Base-by-base conservation (phyloP, 2,888 invertebrate species). In the Nineta flava region DNA sequence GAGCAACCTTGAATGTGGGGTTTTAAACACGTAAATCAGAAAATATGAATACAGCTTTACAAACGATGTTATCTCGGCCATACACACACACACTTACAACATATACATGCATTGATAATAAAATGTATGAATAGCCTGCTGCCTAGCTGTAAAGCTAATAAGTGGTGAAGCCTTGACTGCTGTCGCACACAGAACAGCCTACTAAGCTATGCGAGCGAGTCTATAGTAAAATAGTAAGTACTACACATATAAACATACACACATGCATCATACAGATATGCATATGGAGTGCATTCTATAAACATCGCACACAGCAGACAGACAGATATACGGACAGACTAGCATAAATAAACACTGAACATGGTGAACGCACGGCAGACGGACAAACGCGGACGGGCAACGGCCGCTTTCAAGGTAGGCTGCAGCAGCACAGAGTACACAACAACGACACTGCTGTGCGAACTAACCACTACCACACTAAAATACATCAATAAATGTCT, bases 401-500 rank as follows among this genome's bases (percentile, higher is more conserved):
- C 46, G 46, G 46, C 46, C 46, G 46, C 26, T 32, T 31, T 32
- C 46, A 46, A 46, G 46, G 46, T 46, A 46, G 32, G 34, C 26
- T 32, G n/a, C 21, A 21, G 17, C 43, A 19, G 16, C 9, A 16
- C 7, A 12, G n/a, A n/a, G 13, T 35, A 35, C 13, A 6, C 6
- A 40, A 15, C 15, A 15, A 40, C 40, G 13, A 12, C 10, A 12
- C 7, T 40, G 40, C 16, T 16, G 13, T 16, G 17, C 35, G 13
- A n/a, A 35, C 13, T 15, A 15, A 40, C 16, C 40, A 40, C 15
- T 16, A 40, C 40, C 15, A 16, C 13, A 40, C 40, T 16, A 40
- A 40, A 16, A 15, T 13, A 15, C 40, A n/a, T 16, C 40, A 40
- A n/a, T 26, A 26, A 7, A 5, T 26, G 40, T 40, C 40, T 40